Percentiles rank a stretch among this genome's conserved stretches.
These are phyloP conservation scores for Resseliella maxima DNA, from an alignment of 2,888 invertebrate species.

Conservation along the genomic window DNA sequence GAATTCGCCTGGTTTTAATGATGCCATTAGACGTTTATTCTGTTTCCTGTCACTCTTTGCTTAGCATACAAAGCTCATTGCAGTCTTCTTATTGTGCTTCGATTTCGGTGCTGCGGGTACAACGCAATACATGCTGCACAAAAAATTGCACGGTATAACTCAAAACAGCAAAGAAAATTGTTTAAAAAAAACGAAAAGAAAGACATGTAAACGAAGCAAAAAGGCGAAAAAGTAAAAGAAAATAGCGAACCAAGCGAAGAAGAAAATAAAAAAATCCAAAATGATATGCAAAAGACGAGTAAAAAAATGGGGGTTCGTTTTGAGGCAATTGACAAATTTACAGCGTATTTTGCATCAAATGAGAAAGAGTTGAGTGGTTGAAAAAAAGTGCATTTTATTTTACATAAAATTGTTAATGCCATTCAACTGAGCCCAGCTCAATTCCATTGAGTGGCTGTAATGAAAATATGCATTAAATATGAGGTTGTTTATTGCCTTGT, in stretches of 20 bases:
- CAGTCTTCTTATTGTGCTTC: not conserved
- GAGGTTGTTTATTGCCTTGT: conserved; percentile 51
- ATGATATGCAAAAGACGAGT: no score
- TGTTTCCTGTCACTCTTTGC: conserved; percentile 17
- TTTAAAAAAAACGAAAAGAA: no score
- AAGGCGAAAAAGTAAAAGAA: no score
- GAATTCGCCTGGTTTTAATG: conserved; percentile 32
- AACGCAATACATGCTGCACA: not conserved
- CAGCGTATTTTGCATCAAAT: not conserved
- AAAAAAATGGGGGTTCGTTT: not conserved
- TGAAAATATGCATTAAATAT: conserved; percentile 54
- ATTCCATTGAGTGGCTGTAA: conserved; percentile 49
- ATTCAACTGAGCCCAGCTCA: conserved; percentile 27
- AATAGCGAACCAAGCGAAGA: no score
- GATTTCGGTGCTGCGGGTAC: not conserved
- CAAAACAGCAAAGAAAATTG: no score
- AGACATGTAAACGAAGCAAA: no score
- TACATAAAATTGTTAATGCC: not conserved
- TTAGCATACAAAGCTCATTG: not conserved
- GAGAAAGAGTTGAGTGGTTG: not conserved
- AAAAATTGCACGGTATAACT: no score
- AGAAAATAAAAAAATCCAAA: no score
- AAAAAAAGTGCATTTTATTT: not conserved
- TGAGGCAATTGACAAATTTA: conserved; percentile 14
- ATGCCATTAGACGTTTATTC: conserved; percentile 21